Conservation (phyloP, 2,113 vertebrate species). For the Phalacrocorax pelagicus region DNA sequence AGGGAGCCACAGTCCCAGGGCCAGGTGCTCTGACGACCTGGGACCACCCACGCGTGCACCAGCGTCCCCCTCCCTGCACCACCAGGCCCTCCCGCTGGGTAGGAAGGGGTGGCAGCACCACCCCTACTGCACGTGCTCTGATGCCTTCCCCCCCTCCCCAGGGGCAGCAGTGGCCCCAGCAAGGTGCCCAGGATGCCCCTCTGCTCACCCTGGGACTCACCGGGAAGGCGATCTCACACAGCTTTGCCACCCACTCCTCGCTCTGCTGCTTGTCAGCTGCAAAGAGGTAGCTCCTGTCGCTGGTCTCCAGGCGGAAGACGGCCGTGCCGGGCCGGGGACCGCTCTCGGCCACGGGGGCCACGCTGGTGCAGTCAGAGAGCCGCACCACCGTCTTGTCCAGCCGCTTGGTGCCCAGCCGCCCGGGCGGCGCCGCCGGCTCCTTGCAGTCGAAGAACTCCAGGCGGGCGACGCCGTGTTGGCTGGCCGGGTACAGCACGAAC, state of each 20-base stretch:
- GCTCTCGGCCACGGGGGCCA: constrained; percentile 81
- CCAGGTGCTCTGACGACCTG: accelerated
- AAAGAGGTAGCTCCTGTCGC: constrained; percentile 87
- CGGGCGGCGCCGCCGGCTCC: constrained; percentile 68
- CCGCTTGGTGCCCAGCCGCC: constrained; percentile 81
- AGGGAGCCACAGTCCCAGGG: accelerated
- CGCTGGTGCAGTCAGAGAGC: constrained; percentile 91
- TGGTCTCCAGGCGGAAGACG: constrained; percentile 91
- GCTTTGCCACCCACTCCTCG: constrained; percentile 88
- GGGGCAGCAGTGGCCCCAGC: neutral
- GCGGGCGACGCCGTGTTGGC: constrained; percentile 91
- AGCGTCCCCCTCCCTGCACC: neutral
- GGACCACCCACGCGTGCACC: accelerated
- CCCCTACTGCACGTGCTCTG: accelerated
- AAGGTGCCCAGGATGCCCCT: neutral
- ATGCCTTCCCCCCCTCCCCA: neutral
- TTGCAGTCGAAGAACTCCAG: constrained; percentile 92
- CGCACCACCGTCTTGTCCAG: constrained; percentile 93
- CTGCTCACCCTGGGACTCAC: constrained; percentile 60
- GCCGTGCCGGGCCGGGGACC: constrained; percentile 87
- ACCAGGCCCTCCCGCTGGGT: neutral
- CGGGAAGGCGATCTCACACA: constrained; percentile 93
- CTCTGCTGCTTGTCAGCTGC: constrained; percentile 80
- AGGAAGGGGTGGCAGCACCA: neutral
- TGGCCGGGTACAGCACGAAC: constrained; percentile 91